phyloP scores from a whole-genome alignment of 2,113 vertebrate genomes.

The Martes martes region DNA sequence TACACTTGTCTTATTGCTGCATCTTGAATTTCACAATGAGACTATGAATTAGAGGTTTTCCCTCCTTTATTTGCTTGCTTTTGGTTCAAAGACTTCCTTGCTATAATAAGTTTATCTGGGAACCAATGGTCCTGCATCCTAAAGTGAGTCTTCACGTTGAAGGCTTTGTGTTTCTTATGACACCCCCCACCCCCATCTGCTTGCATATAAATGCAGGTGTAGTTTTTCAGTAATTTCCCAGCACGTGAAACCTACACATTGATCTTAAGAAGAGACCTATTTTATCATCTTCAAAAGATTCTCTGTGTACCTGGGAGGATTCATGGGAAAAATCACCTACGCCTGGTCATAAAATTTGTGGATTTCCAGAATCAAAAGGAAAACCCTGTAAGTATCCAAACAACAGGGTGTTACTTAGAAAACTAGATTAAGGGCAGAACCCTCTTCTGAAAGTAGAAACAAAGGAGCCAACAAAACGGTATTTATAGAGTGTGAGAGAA shows the following conservation, averaged over 20 bases:
- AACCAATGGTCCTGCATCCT: background rate
- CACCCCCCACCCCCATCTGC: accelerated
- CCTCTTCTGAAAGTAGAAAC: background rate
- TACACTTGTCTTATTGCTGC: background rate
- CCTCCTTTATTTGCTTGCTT: background rate
- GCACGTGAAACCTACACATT: background rate
- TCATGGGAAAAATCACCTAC: background rate
- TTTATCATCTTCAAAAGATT: background rate
- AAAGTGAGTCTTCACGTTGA: background rate
- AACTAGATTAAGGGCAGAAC: background rate
- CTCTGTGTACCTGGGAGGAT: background rate
- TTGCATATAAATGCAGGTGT: background rate
- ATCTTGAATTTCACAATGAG: background rate
- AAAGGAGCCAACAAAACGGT: background rate
- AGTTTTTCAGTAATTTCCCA: background rate
- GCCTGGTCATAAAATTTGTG: background rate
- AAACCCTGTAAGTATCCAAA: background rate
- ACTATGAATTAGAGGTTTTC: background rate
- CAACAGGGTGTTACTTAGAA: background rate
- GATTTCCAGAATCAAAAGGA: background rate
- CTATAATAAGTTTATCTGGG: background rate
- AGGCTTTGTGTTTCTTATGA: background rate
- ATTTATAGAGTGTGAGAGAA: background rate
- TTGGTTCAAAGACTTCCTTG: background rate
- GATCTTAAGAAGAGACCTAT: background rate